phyloP scores from a whole-genome alignment of 2,888 invertebrate species.

The Machimus rusticus region DNA sequence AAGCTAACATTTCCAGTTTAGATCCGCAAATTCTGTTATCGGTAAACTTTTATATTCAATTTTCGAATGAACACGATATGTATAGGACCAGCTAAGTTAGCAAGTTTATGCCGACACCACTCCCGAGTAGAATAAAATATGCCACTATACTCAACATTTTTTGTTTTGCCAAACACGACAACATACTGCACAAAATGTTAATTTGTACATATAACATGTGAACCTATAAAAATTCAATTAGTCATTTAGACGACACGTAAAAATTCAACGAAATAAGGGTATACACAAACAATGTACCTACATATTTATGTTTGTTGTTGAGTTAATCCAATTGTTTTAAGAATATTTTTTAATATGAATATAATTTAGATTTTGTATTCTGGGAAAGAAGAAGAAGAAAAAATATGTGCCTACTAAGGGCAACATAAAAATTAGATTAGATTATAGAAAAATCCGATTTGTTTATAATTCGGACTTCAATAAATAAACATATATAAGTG shows the following conservation, averaged over 20 bases:
- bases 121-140: neutral
- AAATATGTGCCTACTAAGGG: too few relatives aligned
- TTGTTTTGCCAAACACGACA: neutral
- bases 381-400: too few relatives aligned
- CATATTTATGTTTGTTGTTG: neutral
- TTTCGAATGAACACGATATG: constrained; percentile 4
- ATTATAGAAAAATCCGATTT: too few relatives aligned
- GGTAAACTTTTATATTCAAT: constrained; percentile 43
- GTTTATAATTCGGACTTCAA: too few relatives aligned
- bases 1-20: constrained; percentile 25
- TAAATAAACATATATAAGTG: too few relatives aligned
- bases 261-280: neutral
- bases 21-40: constrained; percentile 41
- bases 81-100: neutral
- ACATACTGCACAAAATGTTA: neutral
- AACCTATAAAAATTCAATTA: neutral
- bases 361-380: neutral
- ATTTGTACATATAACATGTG: neutral
- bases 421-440: too few relatives aligned
- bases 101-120: neutral
- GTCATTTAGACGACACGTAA: neutral
- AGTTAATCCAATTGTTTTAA: neutral
- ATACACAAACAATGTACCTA: neutral
- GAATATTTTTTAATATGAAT: too few relatives aligned
- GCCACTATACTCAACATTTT: neutral